Evolutionary conservation across 2,797 vertebrate genomes (phyloP).

Genomic region (Toxotes lorentzi): DNA sequence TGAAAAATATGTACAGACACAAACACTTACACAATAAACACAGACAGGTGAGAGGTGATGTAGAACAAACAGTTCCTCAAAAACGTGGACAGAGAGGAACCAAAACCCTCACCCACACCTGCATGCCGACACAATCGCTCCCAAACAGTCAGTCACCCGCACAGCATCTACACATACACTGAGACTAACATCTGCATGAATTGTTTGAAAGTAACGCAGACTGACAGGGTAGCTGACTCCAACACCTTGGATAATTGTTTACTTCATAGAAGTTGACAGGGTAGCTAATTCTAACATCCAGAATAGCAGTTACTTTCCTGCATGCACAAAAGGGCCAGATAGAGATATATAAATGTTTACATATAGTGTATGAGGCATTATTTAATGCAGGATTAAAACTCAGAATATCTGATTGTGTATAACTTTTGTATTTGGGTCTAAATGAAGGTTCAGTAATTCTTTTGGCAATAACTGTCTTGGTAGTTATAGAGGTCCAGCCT

Average conservation of each 20-base stretch:
- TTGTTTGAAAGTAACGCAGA: constrained; percentile 22
- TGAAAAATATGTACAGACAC: neutral
- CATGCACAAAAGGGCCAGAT: neutral
- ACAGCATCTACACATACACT: constrained; percentile 1
- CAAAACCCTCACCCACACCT: neutral
- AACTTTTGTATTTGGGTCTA: neutral
- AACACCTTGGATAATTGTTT: constrained; percentile 31
- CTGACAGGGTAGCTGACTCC: constrained; percentile 28
- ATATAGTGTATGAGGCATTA: neutral
- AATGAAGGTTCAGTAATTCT: neutral
- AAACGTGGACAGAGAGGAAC: neutral
- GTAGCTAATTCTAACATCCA: constrained; percentile 40
- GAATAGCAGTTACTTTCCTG: neutral
- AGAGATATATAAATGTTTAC: neutral
- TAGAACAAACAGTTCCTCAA: neutral
- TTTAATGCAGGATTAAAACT: neutral
- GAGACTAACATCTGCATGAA: constrained; percentile 17
- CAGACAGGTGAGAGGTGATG: constrained; percentile 1
- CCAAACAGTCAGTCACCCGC: neutral
- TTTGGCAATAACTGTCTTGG: neutral
- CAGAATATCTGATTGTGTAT: neutral
- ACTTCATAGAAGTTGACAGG: constrained; percentile 29
- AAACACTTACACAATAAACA: neutral
- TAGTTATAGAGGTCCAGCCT: constrained; percentile 1
- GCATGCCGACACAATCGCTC: neutral